Base-by-base conservation (phyloP, 2,888 invertebrate species). In the Malthinus seriepunctatus region DNA sequence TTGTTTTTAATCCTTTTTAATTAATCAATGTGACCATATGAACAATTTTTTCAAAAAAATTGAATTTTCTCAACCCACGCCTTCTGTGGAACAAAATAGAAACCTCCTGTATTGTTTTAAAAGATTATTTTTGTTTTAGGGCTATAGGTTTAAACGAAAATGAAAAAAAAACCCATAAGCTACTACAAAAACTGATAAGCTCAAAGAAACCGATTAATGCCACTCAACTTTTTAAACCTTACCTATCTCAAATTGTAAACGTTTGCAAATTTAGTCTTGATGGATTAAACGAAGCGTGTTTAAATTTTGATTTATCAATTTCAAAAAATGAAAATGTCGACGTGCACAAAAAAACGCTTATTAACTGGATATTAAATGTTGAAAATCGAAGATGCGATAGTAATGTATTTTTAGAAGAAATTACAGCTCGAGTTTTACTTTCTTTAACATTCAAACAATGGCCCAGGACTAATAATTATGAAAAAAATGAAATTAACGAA, bases 131-230 rank as follows among this genome's bases (percentile, higher is more conserved):
- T 23, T 23, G 23, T 23, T 23, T 59, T 63, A 82, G 82, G 63
- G 79, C 79, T 34, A 71, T 81, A 38, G 81, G 80, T 31, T 70
- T 80, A 62, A 80, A 80, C 66, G 80, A 81, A 55, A 78, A 78
- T 51, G 79, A 79, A 60, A 68, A 75, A 52, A 67, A 68, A 39
- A 78, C 78, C 0, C 82, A 82, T 67, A 67, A 67, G 23, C 71
- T 83, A 7, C 65, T 82, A 1, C 78, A 79, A 60, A 71, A 73
- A 7, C 69, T 83, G 9, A 74, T 83, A 35, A 60, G 60, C 7
- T 61, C 71, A 49, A 69, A 73, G 39, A 74, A 76, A 62, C 64
- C 73, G 11, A 66, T 72, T 3, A 74, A 78, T 63, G 59, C 73
- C 2, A 74, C 75, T 39, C 66, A 65, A 9, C 68, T 82, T 14